Base-by-base conservation (phyloP, 1,140 invertebrate species). In the Ephestia elutella region DNA sequence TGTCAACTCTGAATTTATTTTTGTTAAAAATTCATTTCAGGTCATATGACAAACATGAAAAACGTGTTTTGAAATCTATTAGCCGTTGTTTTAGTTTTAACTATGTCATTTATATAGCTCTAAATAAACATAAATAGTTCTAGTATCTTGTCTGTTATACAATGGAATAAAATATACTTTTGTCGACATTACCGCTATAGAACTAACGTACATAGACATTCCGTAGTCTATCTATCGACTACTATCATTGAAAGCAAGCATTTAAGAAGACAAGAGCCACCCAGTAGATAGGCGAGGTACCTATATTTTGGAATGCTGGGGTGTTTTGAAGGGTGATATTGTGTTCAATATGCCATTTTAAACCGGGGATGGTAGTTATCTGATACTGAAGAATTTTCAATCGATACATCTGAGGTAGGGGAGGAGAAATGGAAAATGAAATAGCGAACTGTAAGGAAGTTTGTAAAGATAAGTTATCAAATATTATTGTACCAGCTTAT, bases 301-400 rank as follows among this genome's bases (percentile, higher is more conserved):
- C 13, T 3, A 44, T 17, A 44, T 44, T 44, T 44, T 44, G 38
- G 15, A 44, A 44, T 44, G n/a, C 9, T 13, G 20, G 49, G 49
- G 49, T 50, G 49, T 9, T 50, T n/a, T 13, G 49, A 50, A 20
- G 49, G 49, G 49, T 20, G 49, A 20, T 20, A 21, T 2, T 50
- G 20, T 50, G 8, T 32, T 32, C 49, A 50, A 50, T 50, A 21
- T 50, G 49, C 49, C 20, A 50, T 50, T 50, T 50, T 21, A 20
- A 50, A 50, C 49, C 49, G 18, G 49, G 2, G 20, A 50, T 50
- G 49, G 49, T 5, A 5, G 49, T 20, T 50, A 20, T 20, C 49
- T 20, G 49, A 50, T 50, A 21, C 18, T 20, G 18, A 50, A 20
- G 49, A 50, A 50, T 50, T 49, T 50, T 50, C 20, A 50, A 50